Evolutionary conservation across 2,888 invertebrate genomes (phyloP).

Genomic region (Euphydryas editha): DNA sequence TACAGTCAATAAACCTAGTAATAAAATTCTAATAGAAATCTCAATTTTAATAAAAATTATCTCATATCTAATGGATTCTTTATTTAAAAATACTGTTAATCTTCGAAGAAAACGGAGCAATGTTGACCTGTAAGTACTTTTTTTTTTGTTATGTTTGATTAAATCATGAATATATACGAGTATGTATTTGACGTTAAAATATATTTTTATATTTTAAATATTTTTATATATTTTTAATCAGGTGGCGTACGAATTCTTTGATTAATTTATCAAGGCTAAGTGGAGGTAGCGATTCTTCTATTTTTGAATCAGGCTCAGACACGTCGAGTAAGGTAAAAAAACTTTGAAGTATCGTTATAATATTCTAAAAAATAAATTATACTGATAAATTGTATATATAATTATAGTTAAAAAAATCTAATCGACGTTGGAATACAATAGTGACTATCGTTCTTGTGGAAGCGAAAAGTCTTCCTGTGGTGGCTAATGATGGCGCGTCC

Average conservation of each 20-base stretch:
- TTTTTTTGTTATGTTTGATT: background rate
- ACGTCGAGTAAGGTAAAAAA: background rate
- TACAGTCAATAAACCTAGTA: background rate
- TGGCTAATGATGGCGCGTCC: slow-evolving; percentile 59
- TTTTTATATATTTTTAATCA: slow-evolving; percentile 31
- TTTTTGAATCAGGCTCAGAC: slow-evolving; percentile 8
- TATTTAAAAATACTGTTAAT: slow-evolving; percentile 19
- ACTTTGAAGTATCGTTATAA: background rate
- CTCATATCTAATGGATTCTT: slow-evolving; percentile 25
- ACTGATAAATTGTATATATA: background rate
- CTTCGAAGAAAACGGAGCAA: slow-evolving; percentile 13
- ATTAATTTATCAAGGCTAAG: slow-evolving; percentile 29
- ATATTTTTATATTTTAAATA: background rate
- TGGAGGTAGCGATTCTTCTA: slow-evolving; percentile 23
- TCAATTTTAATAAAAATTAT: background rate
- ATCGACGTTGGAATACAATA: slow-evolving; percentile 50
- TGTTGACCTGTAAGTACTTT: slow-evolving; percentile 25
- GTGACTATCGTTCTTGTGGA: slow-evolving; percentile 68
- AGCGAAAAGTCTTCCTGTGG: slow-evolving; percentile 64
- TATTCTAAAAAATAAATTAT: background rate
- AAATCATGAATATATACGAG: background rate
- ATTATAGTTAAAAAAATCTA: slow-evolving; percentile 32
- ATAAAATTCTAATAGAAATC: slow-evolving; percentile 1
- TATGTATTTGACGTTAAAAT: background rate
- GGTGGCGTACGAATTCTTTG: slow-evolving; percentile 58